Evolutionary conservation across 2,888 invertebrate species (phyloP), one percentile per base, ranked within the genome.

Genomic region (Leuctra nigra): DNA sequence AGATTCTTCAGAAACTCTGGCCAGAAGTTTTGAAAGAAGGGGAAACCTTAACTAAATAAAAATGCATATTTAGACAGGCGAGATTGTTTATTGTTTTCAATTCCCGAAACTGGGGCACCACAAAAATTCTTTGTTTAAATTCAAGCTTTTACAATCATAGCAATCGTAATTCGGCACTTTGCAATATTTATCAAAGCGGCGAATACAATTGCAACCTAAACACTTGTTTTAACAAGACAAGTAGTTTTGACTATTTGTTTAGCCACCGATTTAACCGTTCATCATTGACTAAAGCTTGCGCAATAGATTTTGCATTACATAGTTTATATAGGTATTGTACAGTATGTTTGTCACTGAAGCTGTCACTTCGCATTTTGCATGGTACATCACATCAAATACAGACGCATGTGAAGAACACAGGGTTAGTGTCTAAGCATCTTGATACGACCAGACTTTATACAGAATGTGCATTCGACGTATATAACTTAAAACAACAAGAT

Each of bases 311-410:
- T 44, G 18, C 33, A 14, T 33, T 50, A 50, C 23, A 33, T 33
- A 50, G 33, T 33, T 9, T 50, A 22, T 35, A 50, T n/a, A n/a
- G n/a, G 18, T 16, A 14, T 33, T 50, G 35, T 35, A 33, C 22
- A 50, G 33, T 33, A 11, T 50, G 18, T 35, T 35, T 2, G 33
- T 50, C 35, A 33, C 35, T 35, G 50, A 50, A 50, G 50, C 50
- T 50, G 14, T 41, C 41, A 50, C 33, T 35, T 50, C 33, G 20
- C 22, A 50, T 50, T 50, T 35, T 50, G 50, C 22, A 50, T 50
- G 50, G 50, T 50, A 50, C 50, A 50, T 50, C 50, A 50, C 50
- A 50, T 11, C 35, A 29, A 29, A 7, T 6, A 7, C 29, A 29
- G 29, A 7, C 29, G 11, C n/a, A n/a, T n/a, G n/a, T n/a, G n/a